A percentile compares a stretch with the other conserved stretches of the same genome.
These are phyloP conservation scores for Mus caroli DNA, from an alignment of 2,797 vertebrate genomes.

Conservation along the genomic window DNA sequence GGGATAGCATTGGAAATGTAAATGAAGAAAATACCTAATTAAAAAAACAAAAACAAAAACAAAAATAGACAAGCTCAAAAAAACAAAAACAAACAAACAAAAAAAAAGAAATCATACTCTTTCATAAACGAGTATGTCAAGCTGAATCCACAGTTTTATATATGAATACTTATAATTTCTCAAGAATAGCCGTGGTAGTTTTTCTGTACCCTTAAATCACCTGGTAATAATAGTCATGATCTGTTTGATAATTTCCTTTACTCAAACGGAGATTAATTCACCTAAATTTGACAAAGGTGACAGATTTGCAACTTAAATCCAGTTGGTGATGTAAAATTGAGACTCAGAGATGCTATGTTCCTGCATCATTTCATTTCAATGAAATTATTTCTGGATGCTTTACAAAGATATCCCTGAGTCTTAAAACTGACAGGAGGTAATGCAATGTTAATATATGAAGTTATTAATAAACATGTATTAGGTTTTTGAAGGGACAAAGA, in stretches of 20 bases:
- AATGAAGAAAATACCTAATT: too few relatives aligned
- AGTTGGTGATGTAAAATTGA: not conserved
- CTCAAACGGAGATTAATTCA: not conserved
- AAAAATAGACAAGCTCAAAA: too few relatives aligned
- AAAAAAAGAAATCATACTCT: not conserved
- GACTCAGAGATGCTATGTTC: not conserved
- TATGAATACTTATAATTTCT: not conserved
- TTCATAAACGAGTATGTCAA: not conserved
- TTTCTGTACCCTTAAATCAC: not conserved
- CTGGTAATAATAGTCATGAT: not conserved
- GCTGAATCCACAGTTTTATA: not conserved
- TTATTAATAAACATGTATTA: not conserved
- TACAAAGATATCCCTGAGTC: not conserved
- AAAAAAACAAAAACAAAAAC: too few relatives aligned
- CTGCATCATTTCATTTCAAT: not conserved
- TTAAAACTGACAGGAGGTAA: constrained; percentile 10
- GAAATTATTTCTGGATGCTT: not conserved
- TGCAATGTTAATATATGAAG: not conserved
- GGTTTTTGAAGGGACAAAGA: not conserved
- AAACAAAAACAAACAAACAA: too few relatives aligned
- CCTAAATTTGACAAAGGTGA: not conserved
- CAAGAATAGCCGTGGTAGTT: not conserved
- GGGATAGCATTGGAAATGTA: too few relatives aligned
- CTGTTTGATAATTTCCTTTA: not conserved
- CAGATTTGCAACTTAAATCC: not conserved